These are phyloP conservation scores for Corydoras sp. DNA, from an alignment of 2,113 vertebrate species.

Conservation along the genomic window DNA sequence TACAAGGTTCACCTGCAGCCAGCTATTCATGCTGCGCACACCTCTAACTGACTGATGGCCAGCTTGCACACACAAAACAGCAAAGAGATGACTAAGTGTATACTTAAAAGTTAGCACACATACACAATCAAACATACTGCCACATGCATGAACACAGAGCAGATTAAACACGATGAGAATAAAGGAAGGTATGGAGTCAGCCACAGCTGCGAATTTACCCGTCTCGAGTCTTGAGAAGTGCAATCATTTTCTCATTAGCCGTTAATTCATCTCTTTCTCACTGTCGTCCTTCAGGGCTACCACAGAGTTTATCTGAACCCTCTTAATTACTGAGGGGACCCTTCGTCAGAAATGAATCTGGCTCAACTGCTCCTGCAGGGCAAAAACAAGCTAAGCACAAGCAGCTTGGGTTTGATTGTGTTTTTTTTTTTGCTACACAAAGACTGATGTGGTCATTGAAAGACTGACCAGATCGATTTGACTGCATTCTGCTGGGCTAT, in stretches of 20 bases:
- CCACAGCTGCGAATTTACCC: slow-evolving; percentile 32
- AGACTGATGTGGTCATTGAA: slow-evolving; percentile 67
- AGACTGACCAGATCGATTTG: slow-evolving; percentile 61
- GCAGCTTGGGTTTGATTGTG: slow-evolving; percentile 59
- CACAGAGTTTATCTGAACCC: slow-evolving; percentile 70
- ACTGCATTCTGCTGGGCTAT: slow-evolving; percentile 48
- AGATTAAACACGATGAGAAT: slow-evolving; percentile 13
- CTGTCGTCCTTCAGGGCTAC: slow-evolving; percentile 66
- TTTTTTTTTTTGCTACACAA: slow-evolving; percentile 47
- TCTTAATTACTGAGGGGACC: slow-evolving; percentile 75
- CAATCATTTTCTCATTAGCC: slow-evolving; percentile 77
- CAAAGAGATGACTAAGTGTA: not conserved
- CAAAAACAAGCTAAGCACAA: slow-evolving; percentile 54
- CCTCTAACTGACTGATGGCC: slow-evolving; percentile 22
- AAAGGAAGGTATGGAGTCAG: slow-evolving; percentile 2
- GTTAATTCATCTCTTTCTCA: slow-evolving; percentile 68
- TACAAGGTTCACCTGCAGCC: slow-evolving; percentile 38
- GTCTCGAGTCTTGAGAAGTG: slow-evolving; percentile 48
- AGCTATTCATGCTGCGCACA: slow-evolving; percentile 38
- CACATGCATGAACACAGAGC: slow-evolving; percentile 5
- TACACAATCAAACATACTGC: not conserved
- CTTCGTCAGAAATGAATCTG: slow-evolving; percentile 46
- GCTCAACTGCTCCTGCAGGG: slow-evolving; percentile 61
- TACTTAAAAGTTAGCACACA: not conserved
- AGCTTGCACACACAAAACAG: slow-evolving; percentile 1